Conservation (phyloP, 2,113 vertebrate species). For the Peromyscus californicus region DNA sequence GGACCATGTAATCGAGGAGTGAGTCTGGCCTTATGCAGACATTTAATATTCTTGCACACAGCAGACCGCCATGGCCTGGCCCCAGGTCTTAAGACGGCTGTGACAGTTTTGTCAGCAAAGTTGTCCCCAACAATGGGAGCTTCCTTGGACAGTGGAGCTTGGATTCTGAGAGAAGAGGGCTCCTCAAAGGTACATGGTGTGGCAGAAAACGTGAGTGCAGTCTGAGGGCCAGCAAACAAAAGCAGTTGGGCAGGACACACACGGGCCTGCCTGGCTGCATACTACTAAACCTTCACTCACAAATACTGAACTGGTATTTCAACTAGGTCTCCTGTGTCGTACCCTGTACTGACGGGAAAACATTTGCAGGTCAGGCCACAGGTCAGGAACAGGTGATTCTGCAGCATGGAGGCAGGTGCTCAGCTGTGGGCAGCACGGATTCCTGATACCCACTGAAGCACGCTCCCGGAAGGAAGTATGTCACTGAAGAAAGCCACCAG, state of each 20-base stretch:
- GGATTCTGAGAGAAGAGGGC: neutral
- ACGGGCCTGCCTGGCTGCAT: accelerated
- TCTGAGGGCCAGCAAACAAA: neutral
- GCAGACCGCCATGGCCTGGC: neutral
- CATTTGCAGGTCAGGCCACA: neutral
- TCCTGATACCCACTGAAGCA: neutral
- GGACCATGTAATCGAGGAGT: neutral
- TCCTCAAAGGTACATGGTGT: neutral
- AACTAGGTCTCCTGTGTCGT: accelerated
- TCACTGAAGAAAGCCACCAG: neutral
- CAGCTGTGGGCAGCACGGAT: accelerated
- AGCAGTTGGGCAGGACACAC: accelerated
- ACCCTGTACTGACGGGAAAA: neutral
- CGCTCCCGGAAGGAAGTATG: neutral
- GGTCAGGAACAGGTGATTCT: neutral
- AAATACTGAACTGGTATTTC: neutral
- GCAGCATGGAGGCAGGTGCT: neutral
- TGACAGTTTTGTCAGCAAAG: neutral
- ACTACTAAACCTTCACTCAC: accelerated
- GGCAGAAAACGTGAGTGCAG: accelerated
- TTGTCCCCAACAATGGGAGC: too few relatives aligned
- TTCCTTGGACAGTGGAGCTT: neutral
- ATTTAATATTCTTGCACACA: accelerated
- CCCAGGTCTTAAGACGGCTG: neutral
- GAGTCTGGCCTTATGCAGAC: neutral